These are phyloP conservation scores for Lingula anatina DNA, from an alignment of 2,888 invertebrate species.

Conservation along the genomic window DNA sequence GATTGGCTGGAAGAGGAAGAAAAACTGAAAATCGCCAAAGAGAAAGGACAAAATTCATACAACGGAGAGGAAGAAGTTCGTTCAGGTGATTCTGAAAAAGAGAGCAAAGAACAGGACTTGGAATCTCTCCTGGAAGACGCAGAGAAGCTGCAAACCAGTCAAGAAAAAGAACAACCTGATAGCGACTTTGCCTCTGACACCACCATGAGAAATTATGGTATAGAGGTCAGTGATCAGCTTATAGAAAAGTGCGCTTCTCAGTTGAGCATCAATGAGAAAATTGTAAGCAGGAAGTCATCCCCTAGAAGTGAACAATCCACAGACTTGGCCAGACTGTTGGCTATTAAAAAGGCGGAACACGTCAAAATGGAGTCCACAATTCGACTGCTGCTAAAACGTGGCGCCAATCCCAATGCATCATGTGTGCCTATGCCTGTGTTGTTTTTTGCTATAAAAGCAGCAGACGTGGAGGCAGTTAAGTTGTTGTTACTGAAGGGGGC, in stretches of 20 bases:
- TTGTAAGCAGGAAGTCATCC: slow-evolving; percentile 28
- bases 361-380: slow-evolving; percentile 43
- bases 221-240: slow-evolving; percentile 42
- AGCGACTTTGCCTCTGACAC: slow-evolving; percentile 41
- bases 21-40: no score
- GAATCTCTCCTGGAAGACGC: slow-evolving; percentile 5
- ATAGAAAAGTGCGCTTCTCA: slow-evolving; percentile 46
- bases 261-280: slow-evolving; percentile 41
- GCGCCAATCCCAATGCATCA: slow-evolving; percentile 49
- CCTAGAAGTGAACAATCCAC: no score
- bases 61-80: neutral
- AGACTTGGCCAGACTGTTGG: slow-evolving; percentile 38
- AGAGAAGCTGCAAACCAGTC: slow-evolving; percentile 1
- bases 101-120: neutral
- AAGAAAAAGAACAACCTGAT: slow-evolving; percentile 8
- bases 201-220: slow-evolving; percentile 36
- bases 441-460: slow-evolving; percentile 50
- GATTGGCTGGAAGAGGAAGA: neutral
- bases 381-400: slow-evolving; percentile 42
- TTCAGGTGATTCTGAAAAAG: neutral
- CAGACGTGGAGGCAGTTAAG: slow-evolving; percentile 48
- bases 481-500: slow-evolving; percentile 44
- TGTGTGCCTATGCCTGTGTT: slow-evolving; percentile 48
- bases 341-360: slow-evolving; percentile 27
- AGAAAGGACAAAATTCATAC: no score